phyloP scores from a whole-genome alignment of 2,888 invertebrate genomes.

The Trichogramma dendrolimi region DNA sequence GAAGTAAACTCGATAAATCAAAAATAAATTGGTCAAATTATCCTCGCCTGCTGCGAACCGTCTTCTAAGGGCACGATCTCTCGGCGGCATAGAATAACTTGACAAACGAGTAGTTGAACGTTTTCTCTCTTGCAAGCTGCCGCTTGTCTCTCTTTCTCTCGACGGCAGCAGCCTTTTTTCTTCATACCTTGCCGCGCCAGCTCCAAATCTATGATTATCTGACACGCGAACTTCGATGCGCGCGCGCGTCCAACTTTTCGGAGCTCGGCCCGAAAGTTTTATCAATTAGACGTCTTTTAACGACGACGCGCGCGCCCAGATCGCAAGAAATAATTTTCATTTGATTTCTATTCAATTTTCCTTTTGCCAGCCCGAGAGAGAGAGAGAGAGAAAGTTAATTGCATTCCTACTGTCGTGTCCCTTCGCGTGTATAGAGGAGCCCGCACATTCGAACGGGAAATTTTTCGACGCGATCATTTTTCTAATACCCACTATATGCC shows the following conservation, averaged over 20 bases:
- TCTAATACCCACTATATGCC: too few relatives aligned
- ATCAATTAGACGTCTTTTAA: constrained; percentile 16
- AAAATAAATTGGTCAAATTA: too few relatives aligned
- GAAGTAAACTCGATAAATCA: too few relatives aligned
- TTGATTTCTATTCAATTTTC: constrained; percentile 10
- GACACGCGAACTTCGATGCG: constrained; percentile 4
- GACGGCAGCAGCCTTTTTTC: constrained; percentile 3
- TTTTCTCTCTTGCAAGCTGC: constrained; percentile 10
- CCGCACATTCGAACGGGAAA: too few relatives aligned
- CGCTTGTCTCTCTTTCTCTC: background rate
- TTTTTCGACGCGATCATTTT: constrained; percentile 30
- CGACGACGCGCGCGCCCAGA: background rate
- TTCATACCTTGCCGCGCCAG: constrained; percentile 6
- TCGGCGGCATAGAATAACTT: too few relatives aligned
- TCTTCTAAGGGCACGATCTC: too few relatives aligned
- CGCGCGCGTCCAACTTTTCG: constrained; percentile 11
- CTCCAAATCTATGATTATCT: background rate
- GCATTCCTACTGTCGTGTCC: constrained; percentile 1
- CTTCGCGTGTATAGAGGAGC: too few relatives aligned
- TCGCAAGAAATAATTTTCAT: constrained; percentile 8
- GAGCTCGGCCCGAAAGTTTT: constrained; percentile 9
- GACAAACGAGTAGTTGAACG: too few relatives aligned
- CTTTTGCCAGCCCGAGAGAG: background rate
- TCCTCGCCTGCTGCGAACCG: too few relatives aligned
- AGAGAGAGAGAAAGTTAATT: constrained; percentile 9